These are phyloP conservation scores for Chrysemys picta DNA, from an alignment of 2,113 vertebrate species.

Conservation along the genomic window DNA sequence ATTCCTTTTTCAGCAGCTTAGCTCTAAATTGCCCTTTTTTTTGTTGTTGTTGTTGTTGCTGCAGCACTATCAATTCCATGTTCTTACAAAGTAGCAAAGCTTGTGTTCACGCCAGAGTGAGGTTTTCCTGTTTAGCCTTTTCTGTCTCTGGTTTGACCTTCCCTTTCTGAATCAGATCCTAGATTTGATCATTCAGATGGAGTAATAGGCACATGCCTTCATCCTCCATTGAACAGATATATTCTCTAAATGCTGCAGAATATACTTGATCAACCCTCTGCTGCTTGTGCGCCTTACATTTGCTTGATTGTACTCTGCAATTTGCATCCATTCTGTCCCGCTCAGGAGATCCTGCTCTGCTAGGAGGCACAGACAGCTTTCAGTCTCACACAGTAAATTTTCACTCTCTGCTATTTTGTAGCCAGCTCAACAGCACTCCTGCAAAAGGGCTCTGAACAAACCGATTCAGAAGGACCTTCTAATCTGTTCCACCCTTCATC, in stretches of 20 bases:
- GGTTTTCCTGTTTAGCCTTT: not conserved
- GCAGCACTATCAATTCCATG: not conserved
- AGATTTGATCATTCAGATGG: not conserved
- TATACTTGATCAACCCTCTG: not conserved
- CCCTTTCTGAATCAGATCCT: not conserved
- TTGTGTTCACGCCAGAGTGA: not conserved
- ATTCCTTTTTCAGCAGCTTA: not conserved
- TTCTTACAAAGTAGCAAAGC: not conserved
- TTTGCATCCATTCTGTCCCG: not conserved
- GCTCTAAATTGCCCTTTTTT: not conserved
- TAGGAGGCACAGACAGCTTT: not conserved
- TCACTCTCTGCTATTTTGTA: not conserved
- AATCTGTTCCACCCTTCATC: not conserved
- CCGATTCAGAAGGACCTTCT: not conserved
- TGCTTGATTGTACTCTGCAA: not conserved
- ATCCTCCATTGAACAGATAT: not conserved
- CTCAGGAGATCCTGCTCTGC: not conserved
- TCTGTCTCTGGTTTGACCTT: not conserved
- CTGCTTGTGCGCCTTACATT: not conserved
- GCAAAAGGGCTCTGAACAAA: not conserved
- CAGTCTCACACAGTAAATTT: not conserved
- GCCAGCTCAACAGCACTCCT: not conserved
- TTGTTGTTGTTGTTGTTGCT: not conserved
- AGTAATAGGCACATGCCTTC: not conserved
- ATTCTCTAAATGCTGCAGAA: not conserved